A percentile compares a stretch with the other conserved stretches of the same genome.
phyloP scores from a whole-genome alignment of 2,888 invertebrate genomes.

The Nemurella pictetii region DNA sequence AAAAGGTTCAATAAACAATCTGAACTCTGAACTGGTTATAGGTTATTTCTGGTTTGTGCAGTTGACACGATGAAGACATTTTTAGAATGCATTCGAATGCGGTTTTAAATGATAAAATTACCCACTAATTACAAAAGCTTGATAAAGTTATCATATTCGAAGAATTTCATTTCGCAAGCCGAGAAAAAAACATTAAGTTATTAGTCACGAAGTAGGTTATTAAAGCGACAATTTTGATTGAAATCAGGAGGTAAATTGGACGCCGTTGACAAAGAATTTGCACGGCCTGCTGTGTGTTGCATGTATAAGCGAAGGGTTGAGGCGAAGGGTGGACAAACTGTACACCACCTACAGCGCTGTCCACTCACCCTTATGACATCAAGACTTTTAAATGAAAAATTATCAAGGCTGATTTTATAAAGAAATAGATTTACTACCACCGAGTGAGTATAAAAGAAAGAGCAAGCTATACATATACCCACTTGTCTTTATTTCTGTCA shows the following conservation, averaged over 20 bases:
- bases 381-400: not conserved
- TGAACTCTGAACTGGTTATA: too few relatives aligned
- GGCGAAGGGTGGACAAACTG: not conserved
- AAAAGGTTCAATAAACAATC: too few relatives aligned
- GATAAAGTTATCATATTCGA: not conserved
- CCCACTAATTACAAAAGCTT: not conserved
- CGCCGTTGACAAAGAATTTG: conserved; percentile 22
- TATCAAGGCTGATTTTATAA: not conserved
- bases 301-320: not conserved
- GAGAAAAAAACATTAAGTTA: not conserved
- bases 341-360: too few relatives aligned
- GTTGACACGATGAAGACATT: not conserved
- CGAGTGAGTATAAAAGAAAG: not conserved
- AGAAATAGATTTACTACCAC: too few relatives aligned
- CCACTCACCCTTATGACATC: not conserved
- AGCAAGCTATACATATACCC: not conserved
- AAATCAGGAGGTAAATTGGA: not conserved
- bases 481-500: not conserved
- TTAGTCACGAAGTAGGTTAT: not conserved
- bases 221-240: not conserved
- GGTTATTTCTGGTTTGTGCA: not conserved
- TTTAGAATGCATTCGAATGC: not conserved
- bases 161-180: not conserved
- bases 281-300: not conserved
- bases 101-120: not conserved